Evolutionary conservation across 2,797 vertebrate genomes (phyloP).

Genomic region (Malacoctenus gilli): DNA sequence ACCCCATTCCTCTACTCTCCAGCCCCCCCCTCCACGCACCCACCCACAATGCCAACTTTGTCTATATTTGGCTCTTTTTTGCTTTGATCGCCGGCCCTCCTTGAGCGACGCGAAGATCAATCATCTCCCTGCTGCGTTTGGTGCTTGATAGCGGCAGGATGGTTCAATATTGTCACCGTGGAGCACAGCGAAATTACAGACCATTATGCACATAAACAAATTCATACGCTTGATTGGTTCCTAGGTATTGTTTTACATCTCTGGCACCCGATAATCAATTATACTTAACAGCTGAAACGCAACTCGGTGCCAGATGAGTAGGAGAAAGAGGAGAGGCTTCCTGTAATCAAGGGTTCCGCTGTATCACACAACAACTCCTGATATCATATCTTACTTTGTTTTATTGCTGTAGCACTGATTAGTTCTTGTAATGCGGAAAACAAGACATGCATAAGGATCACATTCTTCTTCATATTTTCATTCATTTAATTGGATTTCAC

Average conservation of each 20-base stretch:
- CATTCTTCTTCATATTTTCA: neutral
- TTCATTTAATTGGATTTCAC: constrained; percentile 3
- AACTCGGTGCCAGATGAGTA: constrained; percentile 5
- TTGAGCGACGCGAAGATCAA: constrained; percentile 24
- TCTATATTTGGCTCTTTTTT: constrained; percentile 13
- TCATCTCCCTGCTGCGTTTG: constrained; percentile 23
- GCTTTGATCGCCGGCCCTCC: constrained; percentile 28
- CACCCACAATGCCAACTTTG: too few relatives aligned
- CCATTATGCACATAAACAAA: neutral
- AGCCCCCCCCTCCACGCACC: neutral
- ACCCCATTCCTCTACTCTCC: constrained; percentile 6
- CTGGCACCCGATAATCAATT: neutral
- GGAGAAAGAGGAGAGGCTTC: neutral
- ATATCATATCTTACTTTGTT: neutral
- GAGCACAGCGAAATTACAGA: neutral
- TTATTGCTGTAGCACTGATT: neutral
- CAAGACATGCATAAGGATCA: neutral
- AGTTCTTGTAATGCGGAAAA: neutral
- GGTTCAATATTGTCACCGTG: constrained; percentile 12
- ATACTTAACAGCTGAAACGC: neutral
- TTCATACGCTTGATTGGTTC: neutral
- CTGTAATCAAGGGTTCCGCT: too few relatives aligned
- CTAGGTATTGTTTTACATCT: neutral
- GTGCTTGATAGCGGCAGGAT: neutral
- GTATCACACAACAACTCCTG: neutral